Evolutionary conservation across 2,888 invertebrate genomes (phyloP), one percentile per base, ranked within the genome.

Genomic region (Quadroppia sp.): DNA sequence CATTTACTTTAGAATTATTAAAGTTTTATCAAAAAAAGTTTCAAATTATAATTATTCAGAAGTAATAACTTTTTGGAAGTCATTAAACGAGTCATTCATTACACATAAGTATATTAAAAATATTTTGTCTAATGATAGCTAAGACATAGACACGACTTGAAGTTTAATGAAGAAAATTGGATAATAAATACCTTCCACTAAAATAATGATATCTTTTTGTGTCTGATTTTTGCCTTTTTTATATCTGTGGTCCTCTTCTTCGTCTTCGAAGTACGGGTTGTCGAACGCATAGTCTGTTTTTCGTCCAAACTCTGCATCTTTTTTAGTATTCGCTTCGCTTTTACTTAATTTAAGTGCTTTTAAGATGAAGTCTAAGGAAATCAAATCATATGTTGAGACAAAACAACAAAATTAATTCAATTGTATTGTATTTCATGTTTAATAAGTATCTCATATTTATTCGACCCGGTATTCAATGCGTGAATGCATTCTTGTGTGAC

Each of bases 201-300:
- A 13, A 23, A 56, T 56, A 13, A 56, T 56, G 13, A 15, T 56
- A 56, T 64, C 32, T 64, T 64, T 30, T 64, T 64, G 61, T 32
- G 1, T 64, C 3, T 64, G n/a, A n/a, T n/a, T n/a, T n/a, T n/a
- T n/a, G n/a, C n/a, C n/a, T n/a, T n/a, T n/a, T n/a, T n/a, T n/a
- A n/a, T n/a, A n/a, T n/a, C n/a, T 30, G 3, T 64, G 17, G 4
- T 64, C 61, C 4, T 32, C 36, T 36, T 64, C 77, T 17, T 76
- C 76, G 3, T 76, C 73, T 50, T 76, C 87, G 85, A 90, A 90
- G 75, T 90, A 89, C 23, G 89, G 89, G 84, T 90, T 90, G 82
- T 90, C 90, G 82, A 90, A 90, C 0, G 90, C 90, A 81, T 88
- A 90, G 78, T 89, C 74, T 71, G 30, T 56, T 56, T 56, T 17